Conservation (phyloP, 2,888 invertebrate species). For the Chrysomela aeneicollis region DNA sequence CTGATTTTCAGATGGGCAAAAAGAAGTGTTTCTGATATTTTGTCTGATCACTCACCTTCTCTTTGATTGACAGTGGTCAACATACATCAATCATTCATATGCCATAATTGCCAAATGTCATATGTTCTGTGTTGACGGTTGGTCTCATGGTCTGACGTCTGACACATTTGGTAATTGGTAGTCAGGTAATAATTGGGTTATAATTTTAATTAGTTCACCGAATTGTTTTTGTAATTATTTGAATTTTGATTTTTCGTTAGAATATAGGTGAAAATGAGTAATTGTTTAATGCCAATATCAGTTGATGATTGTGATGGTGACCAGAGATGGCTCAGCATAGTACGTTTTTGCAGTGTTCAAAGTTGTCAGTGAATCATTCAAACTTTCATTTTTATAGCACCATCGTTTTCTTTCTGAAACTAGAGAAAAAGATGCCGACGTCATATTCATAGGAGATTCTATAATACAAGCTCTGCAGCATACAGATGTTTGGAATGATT, state of each 20-base stretch:
- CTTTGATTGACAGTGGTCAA: too few relatives aligned
- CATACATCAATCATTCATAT: too few relatives aligned
- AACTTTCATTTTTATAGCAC: slow-evolving; percentile 69
- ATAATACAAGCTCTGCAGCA: slow-evolving; percentile 83
- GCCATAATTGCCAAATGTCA: too few relatives aligned
- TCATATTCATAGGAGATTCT: slow-evolving; percentile 90
- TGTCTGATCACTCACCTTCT: too few relatives aligned
- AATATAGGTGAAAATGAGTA: slow-evolving; percentile 68
- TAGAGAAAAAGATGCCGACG: slow-evolving; percentile 90
- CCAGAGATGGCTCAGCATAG: slow-evolving; percentile 85
- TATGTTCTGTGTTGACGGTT: too few relatives aligned
- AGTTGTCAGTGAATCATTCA: slow-evolving; percentile 21
- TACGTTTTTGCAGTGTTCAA: slow-evolving; percentile 54
- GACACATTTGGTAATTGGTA: too few relatives aligned
- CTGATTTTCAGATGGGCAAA: too few relatives aligned
- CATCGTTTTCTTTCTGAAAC: slow-evolving; percentile 85
- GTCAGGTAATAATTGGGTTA: too few relatives aligned
- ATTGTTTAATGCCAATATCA: slow-evolving; percentile 74
- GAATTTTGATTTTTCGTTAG: not conserved
- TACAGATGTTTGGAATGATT: slow-evolving; percentile 87
- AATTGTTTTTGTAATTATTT: not conserved
- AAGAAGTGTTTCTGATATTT: too few relatives aligned
- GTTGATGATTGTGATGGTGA: slow-evolving; percentile 84
- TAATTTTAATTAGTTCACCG: too few relatives aligned
- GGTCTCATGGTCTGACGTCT: too few relatives aligned